Conservation (phyloP, 2,888 invertebrate species). For the Cylindroiulus punctatus region DNA sequence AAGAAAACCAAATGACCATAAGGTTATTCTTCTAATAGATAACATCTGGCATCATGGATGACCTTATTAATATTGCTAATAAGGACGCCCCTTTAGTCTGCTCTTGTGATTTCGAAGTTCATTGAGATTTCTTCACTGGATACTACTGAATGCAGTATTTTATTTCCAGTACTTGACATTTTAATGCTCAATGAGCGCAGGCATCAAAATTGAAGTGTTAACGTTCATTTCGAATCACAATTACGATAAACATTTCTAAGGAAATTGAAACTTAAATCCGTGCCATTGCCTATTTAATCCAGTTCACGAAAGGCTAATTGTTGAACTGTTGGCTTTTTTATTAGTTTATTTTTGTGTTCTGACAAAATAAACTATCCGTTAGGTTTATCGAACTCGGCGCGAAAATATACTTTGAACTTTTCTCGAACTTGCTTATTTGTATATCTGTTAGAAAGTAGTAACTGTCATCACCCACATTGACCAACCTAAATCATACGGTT, state of each 20-base stretch:
- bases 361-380: constrained; percentile 14
- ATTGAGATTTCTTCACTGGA: not conserved
- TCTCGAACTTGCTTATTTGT: not conserved
- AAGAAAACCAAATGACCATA: too few species aligned
- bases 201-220: not conserved
- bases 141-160: too few species aligned
- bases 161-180: not conserved
- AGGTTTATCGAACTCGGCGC: constrained; percentile 44
- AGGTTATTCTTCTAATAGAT: too few species aligned
- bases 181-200: not conserved
- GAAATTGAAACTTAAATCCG: not conserved
- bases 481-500: not conserved
- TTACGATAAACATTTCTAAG: not conserved
- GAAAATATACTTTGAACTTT: constrained; percentile 50
- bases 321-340: constrained; percentile 27
- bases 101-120: too few species aligned
- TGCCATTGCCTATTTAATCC: not conserved
- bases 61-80: too few species aligned
- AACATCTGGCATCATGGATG: too few species aligned
- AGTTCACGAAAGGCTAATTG: constrained; percentile 15
- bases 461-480: not conserved
- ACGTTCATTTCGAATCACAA: not conserved
- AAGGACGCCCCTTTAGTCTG: too few species aligned
- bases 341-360: constrained; percentile 12
- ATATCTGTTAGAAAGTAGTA: not conserved